Conservation (phyloP, 1,140 invertebrate genomes). For the Pararge aegeria region DNA sequence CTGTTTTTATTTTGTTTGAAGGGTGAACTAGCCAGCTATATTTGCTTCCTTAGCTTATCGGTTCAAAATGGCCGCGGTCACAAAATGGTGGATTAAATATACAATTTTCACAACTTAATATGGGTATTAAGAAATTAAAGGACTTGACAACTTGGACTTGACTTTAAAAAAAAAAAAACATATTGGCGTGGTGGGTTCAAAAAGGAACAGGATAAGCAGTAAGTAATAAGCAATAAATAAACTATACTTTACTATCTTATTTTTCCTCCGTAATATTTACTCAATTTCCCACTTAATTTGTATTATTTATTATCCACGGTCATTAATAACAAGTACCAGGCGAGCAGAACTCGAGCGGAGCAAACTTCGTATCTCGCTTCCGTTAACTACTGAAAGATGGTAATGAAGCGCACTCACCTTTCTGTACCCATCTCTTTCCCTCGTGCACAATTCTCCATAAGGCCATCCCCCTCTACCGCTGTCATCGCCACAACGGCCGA, state of each 20-base stretch:
- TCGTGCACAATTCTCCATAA: slow-evolving; percentile 15
- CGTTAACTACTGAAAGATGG: slow-evolving; percentile 71
- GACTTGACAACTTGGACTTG: too few relatives aligned
- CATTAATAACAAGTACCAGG: slow-evolving; percentile 63
- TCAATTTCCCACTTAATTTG: slow-evolving; percentile 9
- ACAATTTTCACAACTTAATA: too few relatives aligned
- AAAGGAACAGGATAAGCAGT: too few relatives aligned
- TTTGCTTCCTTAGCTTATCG: too few relatives aligned
- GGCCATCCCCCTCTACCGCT: slow-evolving; percentile 48
- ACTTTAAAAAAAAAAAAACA: too few relatives aligned
- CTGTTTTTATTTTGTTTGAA: too few relatives aligned
- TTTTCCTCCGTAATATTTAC: background rate
- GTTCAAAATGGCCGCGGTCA: too few relatives aligned
- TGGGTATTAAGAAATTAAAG: too few relatives aligned
- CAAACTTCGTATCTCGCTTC: slow-evolving; percentile 64
- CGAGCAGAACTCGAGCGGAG: slow-evolving; percentile 52
- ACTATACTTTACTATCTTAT: background rate
- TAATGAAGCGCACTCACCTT: slow-evolving; percentile 73
- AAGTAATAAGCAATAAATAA: background rate
- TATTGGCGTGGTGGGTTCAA: too few relatives aligned
- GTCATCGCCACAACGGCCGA: slow-evolving; percentile 67
- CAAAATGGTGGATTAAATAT: too few relatives aligned
- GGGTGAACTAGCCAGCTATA: too few relatives aligned
- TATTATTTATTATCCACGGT: slow-evolving; percentile 18
- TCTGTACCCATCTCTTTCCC: slow-evolving; percentile 41